Evolutionary conservation across 2,113 vertebrate species (phyloP).

Genomic region (Rhynchomys soricoides): DNA sequence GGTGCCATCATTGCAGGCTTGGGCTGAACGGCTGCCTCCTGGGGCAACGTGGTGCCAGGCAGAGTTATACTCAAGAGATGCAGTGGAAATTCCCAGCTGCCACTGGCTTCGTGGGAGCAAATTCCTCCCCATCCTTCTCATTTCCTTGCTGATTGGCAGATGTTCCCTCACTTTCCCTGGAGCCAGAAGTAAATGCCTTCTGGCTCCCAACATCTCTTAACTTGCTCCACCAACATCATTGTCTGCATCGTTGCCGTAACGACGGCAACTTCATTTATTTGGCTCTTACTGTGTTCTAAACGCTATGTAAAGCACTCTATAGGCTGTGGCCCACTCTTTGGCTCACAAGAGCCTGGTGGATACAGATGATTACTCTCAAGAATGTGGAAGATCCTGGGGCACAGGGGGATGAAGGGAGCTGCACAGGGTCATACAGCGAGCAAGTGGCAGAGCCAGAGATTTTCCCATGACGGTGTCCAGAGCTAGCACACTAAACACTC

Average conservation of each 20-base stretch:
- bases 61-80: conserved; percentile 53
- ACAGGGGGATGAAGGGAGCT: neutral
- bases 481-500: neutral
- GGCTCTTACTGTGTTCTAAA: neutral
- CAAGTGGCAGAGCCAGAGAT: neutral
- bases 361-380: neutral
- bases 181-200: conserved; percentile 64
- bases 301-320: neutral
- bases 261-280: conserved; percentile 54
- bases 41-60: conserved; percentile 55
- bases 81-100: conserved; percentile 64
- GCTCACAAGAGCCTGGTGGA: neutral
- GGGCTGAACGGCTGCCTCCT: neutral
- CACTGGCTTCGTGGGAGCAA: neutral
- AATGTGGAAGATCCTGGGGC: neutral
- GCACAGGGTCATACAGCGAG: conserved; percentile 34
- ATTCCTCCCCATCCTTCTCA: conserved; percentile 53
- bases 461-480: neutral
- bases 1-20: conserved; percentile 49
- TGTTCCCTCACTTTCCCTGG: conserved; percentile 37
- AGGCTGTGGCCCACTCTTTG: neutral
- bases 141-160: conserved; percentile 67
- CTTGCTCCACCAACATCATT: neutral
- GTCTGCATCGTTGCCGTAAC: conserved; percentile 12
- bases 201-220: conserved; percentile 41